phyloP scores from a whole-genome alignment of 2,888 invertebrate genomes.

The Thyatira batis region DNA sequence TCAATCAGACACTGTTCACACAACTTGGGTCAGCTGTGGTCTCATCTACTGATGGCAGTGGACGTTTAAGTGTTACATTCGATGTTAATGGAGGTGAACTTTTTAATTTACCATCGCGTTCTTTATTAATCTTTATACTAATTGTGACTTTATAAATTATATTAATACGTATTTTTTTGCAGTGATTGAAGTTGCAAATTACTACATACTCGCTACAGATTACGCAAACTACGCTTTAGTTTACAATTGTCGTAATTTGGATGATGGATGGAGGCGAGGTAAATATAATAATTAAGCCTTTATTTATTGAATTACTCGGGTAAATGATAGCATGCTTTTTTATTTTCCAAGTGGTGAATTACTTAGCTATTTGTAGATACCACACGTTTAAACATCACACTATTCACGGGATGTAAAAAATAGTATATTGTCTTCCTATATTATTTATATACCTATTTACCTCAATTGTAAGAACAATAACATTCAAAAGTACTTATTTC shows the following conservation, averaged over 20 bases:
- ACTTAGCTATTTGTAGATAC: too few species aligned
- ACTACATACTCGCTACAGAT: conserved; percentile 63
- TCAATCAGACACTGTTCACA: conserved; percentile 65
- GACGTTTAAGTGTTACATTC: conserved; percentile 80
- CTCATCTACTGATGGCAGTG: conserved; percentile 68
- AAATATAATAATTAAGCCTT: too few species aligned
- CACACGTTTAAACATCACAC: too few species aligned
- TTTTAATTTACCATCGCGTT: neutral
- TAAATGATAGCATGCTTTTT: too few species aligned
- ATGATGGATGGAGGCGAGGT: conserved; percentile 53
- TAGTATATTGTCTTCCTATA: too few species aligned
- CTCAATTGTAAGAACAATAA: too few species aligned
- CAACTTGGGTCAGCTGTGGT: conserved; percentile 76
- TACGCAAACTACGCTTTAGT: conserved; percentile 59
- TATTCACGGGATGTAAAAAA: too few species aligned
- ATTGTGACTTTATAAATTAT: neutral
- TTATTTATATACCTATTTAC: too few species aligned
- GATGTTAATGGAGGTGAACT: conserved; percentile 72
- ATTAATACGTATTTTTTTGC: conserved; percentile 31
- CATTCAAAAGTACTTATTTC: conserved; percentile 5
- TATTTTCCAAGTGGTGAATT: too few species aligned
- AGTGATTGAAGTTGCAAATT: conserved; percentile 39
- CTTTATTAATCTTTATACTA: neutral
- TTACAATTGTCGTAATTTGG: conserved; percentile 58
- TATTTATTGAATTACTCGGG: too few species aligned